Base-by-base conservation (phyloP, 1,140 invertebrate species). In the Elymnias hypermnestra region DNA sequence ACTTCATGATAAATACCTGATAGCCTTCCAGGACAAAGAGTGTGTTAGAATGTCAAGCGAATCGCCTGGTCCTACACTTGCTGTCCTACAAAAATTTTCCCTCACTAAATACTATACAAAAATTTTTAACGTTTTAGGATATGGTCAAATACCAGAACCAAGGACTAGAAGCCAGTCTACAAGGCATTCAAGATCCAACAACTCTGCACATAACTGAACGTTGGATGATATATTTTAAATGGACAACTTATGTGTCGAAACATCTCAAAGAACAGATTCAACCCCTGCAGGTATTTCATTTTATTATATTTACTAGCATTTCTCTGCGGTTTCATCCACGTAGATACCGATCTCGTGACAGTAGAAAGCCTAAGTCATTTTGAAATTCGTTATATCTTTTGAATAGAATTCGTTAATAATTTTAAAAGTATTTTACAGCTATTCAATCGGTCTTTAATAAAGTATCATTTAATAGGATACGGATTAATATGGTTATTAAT, bases 221-320 rank as follows among this genome's bases (percentile, higher is more conserved):
- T 10, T 75, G 72, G 72, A 33, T 31, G n/a, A 18, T 64, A 10
- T 74, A 74, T 46, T 74, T 67, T 44, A 53, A 44, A 23, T 72
- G 68, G 65, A 53, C 51, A 7, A 39, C 58, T 14, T 37, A 39
- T 39, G 28, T 56, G 35, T 31, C 41, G 10, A 13, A 44, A 7
- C 29, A 57, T 4, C n/a, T 63, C 5, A 54, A 50, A 42, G 15
- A 56, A 10, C 13, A 43, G 15, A 13, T 63, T 8, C 9, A 12
- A 13, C 44, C 43, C 5, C 29, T 57, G 10, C 58, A 66, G 44
- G 57, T 64, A 40, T 38, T 28, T 48, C 28, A 17, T 33, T 26
- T 25, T 38, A 18, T 38, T 10, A 29, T 28, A 31, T 26, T 28
- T 17, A 15, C 43, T 1, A 17, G n/a, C n/a, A n/a, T n/a, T n/a